These are phyloP conservation scores for Seira ritae DNA, from an alignment of 2,888 invertebrate genomes.

Conservation along the genomic window DNA sequence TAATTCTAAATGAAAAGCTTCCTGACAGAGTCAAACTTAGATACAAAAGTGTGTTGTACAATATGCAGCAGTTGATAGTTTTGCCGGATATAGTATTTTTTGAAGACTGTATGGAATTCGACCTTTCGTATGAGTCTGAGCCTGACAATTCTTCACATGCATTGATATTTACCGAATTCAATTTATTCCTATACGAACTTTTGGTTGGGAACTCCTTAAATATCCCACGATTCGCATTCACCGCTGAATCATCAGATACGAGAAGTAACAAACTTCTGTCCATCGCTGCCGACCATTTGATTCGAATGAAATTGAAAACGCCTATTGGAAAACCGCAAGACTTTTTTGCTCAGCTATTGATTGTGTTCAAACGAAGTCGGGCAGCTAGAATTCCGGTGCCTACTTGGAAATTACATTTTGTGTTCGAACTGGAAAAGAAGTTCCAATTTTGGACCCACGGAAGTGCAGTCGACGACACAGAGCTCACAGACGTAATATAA, in stretches of 20 bases:
- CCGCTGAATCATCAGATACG: not conserved
- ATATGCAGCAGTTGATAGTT: constrained; percentile 22
- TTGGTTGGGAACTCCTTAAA: constrained; percentile 30
- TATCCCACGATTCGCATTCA: constrained; percentile 19
- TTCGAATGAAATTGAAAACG: constrained; percentile 69
- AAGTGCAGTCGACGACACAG: constrained; percentile 55
- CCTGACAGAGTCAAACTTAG: constrained; percentile 32
- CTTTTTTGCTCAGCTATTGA: constrained; percentile 67
- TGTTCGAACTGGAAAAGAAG: constrained; percentile 67
- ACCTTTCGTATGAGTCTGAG: constrained; percentile 11
- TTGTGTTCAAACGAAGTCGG: constrained; percentile 63
- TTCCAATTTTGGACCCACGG: constrained; percentile 66
- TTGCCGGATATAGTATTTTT: constrained; percentile 33
- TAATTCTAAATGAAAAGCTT: constrained; percentile 42
- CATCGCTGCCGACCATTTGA: constrained; percentile 66
- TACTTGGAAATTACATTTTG: constrained; percentile 69
- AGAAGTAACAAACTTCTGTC: constrained; percentile 18
- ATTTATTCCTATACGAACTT: constrained; percentile 54
- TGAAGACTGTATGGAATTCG: constrained; percentile 46
- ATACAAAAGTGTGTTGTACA: constrained; percentile 28
- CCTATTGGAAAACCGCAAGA: constrained; percentile 70
- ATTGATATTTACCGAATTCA: constrained; percentile 42
- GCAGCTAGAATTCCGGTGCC: constrained; percentile 53
- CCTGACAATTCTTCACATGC: not conserved
- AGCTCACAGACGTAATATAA: constrained; percentile 53